phyloP scores from a whole-genome alignment of 1,140 invertebrate genomes.

The Plectrocnemia conspersa region DNA sequence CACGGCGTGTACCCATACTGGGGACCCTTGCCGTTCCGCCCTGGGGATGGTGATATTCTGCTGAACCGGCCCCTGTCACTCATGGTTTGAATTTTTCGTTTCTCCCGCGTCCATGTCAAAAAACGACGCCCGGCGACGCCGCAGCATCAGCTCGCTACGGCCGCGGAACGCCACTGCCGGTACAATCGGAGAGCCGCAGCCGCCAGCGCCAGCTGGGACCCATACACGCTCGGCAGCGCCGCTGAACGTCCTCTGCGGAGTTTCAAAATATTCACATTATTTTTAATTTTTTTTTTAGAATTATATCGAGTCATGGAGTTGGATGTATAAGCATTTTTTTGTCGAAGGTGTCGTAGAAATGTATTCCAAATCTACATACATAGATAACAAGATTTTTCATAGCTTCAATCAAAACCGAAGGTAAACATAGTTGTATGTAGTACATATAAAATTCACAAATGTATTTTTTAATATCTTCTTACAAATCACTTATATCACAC shows the following conservation, averaged over 20 bases:
- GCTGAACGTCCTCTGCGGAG: not conserved
- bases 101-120: not conserved
- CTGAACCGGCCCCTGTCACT: constrained; percentile 38
- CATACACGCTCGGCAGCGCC: not conserved
- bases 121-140: not conserved
- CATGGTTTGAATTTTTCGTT: constrained; percentile 24
- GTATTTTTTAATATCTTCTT: no score
- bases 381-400: no score
- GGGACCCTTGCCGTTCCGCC: constrained; percentile 46
- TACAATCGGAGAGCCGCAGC: not conserved
- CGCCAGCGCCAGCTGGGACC: not conserved
- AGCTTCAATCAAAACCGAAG: no score
- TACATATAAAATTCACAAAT: no score
- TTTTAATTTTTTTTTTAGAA: no score
- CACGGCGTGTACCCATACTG: constrained; percentile 53
- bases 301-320: no score
- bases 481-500: no score
- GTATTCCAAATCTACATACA: no score
- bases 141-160: not conserved
- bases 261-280: no score
- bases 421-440: no score
- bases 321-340: no score
- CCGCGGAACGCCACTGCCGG: not conserved
- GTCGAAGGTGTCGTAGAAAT: no score
- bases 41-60: constrained; percentile 48